Conservation (phyloP, 2,113 vertebrate species). For the Forbesichthys papilliferus region DNA sequence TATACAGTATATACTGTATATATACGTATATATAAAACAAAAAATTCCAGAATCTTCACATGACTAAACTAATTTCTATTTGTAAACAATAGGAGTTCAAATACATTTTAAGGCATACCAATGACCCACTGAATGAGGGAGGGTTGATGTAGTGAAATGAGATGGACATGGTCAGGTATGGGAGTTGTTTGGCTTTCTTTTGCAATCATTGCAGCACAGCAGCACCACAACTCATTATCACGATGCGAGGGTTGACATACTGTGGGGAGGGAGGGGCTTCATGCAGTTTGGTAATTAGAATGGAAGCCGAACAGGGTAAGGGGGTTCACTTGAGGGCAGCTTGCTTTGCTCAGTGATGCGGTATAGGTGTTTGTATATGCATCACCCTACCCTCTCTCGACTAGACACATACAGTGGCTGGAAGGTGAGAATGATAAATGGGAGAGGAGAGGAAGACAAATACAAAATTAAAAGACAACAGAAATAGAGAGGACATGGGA, state of each 20-base stretch:
- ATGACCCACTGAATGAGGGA: constrained; percentile 45
- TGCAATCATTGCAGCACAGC: constrained; percentile 74
- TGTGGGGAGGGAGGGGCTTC: constrained; percentile 35
- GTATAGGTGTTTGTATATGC: neutral
- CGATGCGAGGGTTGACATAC: constrained; percentile 45
- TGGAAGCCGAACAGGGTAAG: constrained; percentile 32
- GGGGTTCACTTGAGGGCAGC: constrained; percentile 36
- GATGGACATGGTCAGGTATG: constrained; percentile 26
- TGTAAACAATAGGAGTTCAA: constrained; percentile 19
- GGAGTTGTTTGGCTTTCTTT: constrained; percentile 64
- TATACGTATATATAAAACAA: no score
- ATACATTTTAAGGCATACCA: constrained; percentile 55
- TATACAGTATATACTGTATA: no score
- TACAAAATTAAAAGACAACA: constrained; percentile 6
- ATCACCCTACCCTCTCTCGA: constrained; percentile 53
- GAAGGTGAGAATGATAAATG: constrained; percentile 56
- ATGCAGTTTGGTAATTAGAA: constrained; percentile 59
- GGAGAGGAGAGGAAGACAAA: constrained; percentile 15
- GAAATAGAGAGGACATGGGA: constrained; percentile 7
- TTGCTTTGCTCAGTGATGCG: constrained; percentile 41
- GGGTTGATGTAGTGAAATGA: constrained; percentile 53
- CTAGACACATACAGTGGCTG: constrained; percentile 72
- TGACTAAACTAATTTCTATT: constrained; percentile 22
- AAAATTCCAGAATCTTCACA: constrained; percentile 3
- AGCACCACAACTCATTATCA: constrained; percentile 55